Percentiles rank a stretch among this genome's conserved stretches.
phyloP scores from a whole-genome alignment of 2,113 vertebrate species.

The Zeus faber region DNA sequence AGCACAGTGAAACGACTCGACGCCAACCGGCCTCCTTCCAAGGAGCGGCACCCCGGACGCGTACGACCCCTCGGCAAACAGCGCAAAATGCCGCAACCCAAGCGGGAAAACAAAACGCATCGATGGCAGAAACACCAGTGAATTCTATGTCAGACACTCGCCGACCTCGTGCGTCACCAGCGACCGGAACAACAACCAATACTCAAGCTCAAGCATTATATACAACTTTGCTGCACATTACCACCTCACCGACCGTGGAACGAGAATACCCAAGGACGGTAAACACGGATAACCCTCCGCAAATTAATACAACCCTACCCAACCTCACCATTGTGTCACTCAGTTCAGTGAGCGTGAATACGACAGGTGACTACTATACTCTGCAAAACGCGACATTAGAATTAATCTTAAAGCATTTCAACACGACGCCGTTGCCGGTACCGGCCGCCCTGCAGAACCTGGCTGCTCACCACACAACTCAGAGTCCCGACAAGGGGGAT shows the following conservation, averaged over 20 bases:
- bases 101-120: background rate
- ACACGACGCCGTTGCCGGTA: background rate
- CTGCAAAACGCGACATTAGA: background rate
- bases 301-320: background rate
- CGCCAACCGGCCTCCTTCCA: too few species aligned
- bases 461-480: background rate
- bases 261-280: background rate
- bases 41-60: too few species aligned
- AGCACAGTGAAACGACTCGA: background rate
- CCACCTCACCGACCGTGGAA: background rate
- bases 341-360: background rate
- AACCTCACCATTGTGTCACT: conserved; percentile 4
- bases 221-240: background rate
- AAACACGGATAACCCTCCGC: background rate
- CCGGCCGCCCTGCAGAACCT: background rate
- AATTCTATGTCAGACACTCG: background rate
- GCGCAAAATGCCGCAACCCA: background rate
- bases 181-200: background rate
- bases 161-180: background rate
- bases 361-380: background rate
- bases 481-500: background rate
- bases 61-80: too few species aligned
- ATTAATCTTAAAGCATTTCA: background rate
- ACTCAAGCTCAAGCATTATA: background rate
- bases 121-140: background rate